phyloP scores from a whole-genome alignment of 2,888 invertebrate genomes.

The Cosmia pyralina region DNA sequence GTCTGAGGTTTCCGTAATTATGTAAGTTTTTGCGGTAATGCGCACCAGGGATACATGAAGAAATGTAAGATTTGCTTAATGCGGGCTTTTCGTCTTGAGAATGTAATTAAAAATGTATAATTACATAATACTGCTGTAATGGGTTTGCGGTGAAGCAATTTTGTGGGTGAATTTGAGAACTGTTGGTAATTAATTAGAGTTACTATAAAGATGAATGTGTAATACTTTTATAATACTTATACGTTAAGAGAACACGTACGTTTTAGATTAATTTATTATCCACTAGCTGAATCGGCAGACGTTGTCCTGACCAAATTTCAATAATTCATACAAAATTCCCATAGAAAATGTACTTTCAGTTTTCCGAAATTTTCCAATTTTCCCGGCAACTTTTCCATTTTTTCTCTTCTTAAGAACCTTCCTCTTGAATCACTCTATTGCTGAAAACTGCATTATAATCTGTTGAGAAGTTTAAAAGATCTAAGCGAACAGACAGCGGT shows the following conservation, averaged over 20 bases:
- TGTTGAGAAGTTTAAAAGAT: too few species aligned
- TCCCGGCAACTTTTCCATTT: too few species aligned
- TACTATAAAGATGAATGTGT: background rate
- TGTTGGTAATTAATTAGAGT: background rate
- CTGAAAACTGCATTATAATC: too few species aligned
- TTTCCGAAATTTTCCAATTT: too few species aligned
- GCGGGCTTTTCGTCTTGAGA: constrained; percentile 44
- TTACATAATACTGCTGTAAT: constrained; percentile 18
- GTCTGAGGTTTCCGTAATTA: constrained; percentile 53
- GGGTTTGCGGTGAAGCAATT: constrained; percentile 24
- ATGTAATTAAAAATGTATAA: constrained; percentile 50
- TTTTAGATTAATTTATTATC: background rate
- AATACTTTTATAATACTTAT: background rate
- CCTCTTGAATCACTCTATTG: too few species aligned
- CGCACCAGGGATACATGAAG: constrained; percentile 59
- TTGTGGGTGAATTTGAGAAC: background rate
- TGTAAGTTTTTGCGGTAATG: constrained; percentile 61
- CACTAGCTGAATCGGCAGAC: too few species aligned
- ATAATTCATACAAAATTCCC: too few species aligned
- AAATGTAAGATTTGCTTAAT: constrained; percentile 59
- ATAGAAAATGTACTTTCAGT: too few species aligned
- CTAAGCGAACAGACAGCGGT: too few species aligned
- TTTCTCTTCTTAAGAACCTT: too few species aligned
- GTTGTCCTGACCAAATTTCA: too few species aligned
- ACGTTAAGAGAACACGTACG: too few species aligned